Conservation (phyloP, 2,888 invertebrate species). For the Leptarthrus brevirostris region DNA sequence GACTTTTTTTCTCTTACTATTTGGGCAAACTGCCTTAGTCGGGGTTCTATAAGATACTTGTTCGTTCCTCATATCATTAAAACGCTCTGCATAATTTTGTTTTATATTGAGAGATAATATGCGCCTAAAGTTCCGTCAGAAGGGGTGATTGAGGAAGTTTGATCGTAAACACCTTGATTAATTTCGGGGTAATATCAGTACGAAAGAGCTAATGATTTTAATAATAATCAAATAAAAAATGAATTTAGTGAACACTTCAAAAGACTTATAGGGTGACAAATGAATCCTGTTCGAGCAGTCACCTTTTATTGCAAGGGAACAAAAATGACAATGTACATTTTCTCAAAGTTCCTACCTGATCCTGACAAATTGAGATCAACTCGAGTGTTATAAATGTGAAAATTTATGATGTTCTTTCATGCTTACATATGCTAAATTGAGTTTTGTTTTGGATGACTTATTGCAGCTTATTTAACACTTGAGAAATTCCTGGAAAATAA, state of each 20-base stretch:
- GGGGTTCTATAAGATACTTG: too few relatives aligned
- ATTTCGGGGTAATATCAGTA: too few relatives aligned
- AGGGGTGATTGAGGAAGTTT: too few relatives aligned
- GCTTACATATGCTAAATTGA: conserved; percentile 44
- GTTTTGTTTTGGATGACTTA: conserved; percentile 32
- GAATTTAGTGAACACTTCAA: conserved; percentile 19
- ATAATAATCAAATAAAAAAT: conserved; percentile 51
- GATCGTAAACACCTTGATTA: too few relatives aligned
- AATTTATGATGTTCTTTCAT: conserved; percentile 45
- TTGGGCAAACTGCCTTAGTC: too few relatives aligned
- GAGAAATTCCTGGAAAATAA: background rate
- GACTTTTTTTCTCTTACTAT: too few relatives aligned
- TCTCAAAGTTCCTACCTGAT: conserved; percentile 32
- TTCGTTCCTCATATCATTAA: too few relatives aligned
- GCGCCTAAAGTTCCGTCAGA: too few relatives aligned
- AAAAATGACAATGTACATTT: background rate
- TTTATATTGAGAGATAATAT: too few relatives aligned
- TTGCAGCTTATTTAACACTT: conserved; percentile 38
- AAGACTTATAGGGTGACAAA: background rate
- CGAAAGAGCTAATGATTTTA: conserved; percentile 30
- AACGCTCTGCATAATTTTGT: too few relatives aligned
- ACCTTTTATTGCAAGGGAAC: background rate
- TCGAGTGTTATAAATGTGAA: conserved; percentile 48
- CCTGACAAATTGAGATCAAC: conserved; percentile 44
- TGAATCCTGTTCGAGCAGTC: background rate